These are phyloP conservation scores for Caenorhabditis remanei DNA, from an alignment of 1,140 invertebrate species.

Conservation along the genomic window DNA sequence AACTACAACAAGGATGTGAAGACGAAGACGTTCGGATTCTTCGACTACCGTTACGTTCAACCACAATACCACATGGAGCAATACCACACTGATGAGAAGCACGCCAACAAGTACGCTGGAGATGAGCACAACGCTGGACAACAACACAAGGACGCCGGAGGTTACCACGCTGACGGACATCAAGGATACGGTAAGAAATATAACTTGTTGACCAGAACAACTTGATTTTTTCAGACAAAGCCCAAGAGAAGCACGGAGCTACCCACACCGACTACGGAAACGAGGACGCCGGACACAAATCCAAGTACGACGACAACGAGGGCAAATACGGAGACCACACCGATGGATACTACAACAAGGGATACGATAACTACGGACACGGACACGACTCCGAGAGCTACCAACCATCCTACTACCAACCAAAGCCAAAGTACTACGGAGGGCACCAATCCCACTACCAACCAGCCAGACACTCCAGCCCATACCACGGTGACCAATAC, in stretches of 20 bases:
- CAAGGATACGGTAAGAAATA: conserved; percentile 53
- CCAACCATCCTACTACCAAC: conserved; percentile 52
- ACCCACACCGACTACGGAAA: conserved; percentile 47
- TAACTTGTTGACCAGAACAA: neutral
- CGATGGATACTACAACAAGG: conserved; percentile 61
- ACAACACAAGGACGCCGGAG: conserved; percentile 59
- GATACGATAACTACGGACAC: conserved; percentile 61
- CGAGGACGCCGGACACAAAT: conserved; percentile 47
- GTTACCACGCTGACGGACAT: conserved; percentile 62
- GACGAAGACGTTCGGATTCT: conserved; percentile 68
- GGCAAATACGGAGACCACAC: conserved; percentile 57
- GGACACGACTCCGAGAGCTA: conserved; percentile 59
- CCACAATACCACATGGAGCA: conserved; percentile 68
- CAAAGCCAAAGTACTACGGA: conserved; percentile 56
- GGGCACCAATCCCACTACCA: conserved; percentile 60
- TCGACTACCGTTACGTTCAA: conserved; percentile 67
- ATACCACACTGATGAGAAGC: conserved; percentile 67
- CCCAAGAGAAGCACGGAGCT: conserved; percentile 56
- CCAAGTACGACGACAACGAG: conserved; percentile 59
- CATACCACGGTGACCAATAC: conserved; percentile 48
- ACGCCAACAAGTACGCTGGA: conserved; percentile 66
- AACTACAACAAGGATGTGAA: conserved; percentile 59
- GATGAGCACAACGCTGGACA: conserved; percentile 61
- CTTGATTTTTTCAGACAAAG: conserved; percentile 49
- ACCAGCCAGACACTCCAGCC: conserved; percentile 46